Evolutionary conservation across 2,113 vertebrate species (phyloP), one percentile per base, ranked within the genome.

Genomic region (Tautogolabrus adspersus): DNA sequence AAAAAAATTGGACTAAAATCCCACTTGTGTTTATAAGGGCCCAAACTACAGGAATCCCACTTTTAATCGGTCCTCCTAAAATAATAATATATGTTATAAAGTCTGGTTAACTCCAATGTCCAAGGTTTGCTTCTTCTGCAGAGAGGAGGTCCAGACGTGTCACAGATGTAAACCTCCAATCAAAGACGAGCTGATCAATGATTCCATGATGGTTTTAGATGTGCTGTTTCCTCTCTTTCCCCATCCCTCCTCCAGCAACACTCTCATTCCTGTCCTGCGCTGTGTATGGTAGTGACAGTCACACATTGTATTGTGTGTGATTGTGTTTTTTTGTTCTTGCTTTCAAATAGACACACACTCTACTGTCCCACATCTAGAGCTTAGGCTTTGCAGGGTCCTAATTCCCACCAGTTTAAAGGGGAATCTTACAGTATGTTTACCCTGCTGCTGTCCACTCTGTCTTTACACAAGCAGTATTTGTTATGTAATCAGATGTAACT

Each of bases 241-340:
- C 40, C 67, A 62, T 21, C 37, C 59, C 75, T 84, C 71, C 57
- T 80, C 61, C 57, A 61, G 57, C 26, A 57, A 46, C 66, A 67
- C 77, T 77, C 67, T 83, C 64, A 62, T 66, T 76, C 37, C 77
- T 66, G 88, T 74, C 75, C 60, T 75, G 82, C 69, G 56, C 92
- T 91, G 94, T 94, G 93, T 89, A 92, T 90, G 92, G 92, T 89
- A 88, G 82, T 91, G 94, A 94, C 93, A 93, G 93, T 93, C 93
- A 95, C 93, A 94, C 92, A 95, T 94, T 94, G 93, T 94, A 69
- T 91, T 87, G 75, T 79, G 30, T 34, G 70, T 78, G 75, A 34
- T 34, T 51, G 66, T 74, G 49, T 72, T 72, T 60, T 65, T 66
- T 66, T 88, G 63, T 84, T 84, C 72, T 66, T 66, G 18, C 69